phyloP scores from a whole-genome alignment of 2,888 invertebrate species.

The Cosmorhoe ocellata region DNA sequence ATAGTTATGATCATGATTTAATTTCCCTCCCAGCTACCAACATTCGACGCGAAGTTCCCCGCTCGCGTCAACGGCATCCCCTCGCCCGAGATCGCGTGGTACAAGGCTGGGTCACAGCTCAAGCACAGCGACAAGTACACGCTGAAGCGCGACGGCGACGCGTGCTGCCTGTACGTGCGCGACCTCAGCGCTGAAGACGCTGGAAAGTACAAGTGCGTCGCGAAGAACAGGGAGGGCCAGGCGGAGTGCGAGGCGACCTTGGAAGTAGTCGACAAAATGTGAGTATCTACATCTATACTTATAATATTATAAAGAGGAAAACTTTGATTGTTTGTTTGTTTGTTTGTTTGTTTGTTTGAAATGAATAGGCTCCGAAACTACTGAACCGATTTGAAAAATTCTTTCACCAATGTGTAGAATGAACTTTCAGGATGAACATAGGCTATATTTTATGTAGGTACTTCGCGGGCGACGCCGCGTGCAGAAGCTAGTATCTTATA shows the following conservation, averaged over 20 bases:
- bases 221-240: conserved; percentile 90
- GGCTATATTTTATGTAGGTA: no score
- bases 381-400: no score
- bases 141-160: conserved; percentile 89
- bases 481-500: no score
- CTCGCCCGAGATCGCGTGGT: conserved; percentile 93
- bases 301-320: no score
- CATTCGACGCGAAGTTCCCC: conserved; percentile 91
- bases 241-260: conserved; percentile 88
- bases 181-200: conserved; percentile 86
- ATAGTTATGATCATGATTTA: no score
- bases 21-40: conserved; percentile 87
- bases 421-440: no score
- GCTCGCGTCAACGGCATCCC: conserved; percentile 92
- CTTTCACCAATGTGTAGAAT: no score
- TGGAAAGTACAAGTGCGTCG: conserved; percentile 89
- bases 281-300: no score
- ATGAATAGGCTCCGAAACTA: no score
- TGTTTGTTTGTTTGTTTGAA: no score
- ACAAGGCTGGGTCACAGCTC: conserved; percentile 90
- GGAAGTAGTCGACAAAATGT: conserved; percentile 92
- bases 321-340: no score
- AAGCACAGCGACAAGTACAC: conserved; percentile 87
- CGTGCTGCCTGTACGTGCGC: conserved; percentile 88
- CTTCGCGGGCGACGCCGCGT: no score